Conservation (phyloP, 1,140 invertebrate genomes). For the Nomia melanderi region DNA sequence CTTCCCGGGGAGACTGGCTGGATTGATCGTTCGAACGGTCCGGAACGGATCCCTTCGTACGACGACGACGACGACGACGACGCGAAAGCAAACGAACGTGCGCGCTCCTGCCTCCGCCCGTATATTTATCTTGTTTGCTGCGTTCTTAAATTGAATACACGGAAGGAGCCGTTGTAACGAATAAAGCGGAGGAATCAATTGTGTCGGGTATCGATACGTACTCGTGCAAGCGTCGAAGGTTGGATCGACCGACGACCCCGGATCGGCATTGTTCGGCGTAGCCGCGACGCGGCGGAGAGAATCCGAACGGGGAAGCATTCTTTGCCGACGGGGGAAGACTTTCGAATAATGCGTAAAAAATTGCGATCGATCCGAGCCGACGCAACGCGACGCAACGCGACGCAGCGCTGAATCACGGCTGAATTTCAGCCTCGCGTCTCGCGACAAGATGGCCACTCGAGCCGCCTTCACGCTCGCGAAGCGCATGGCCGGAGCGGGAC, state of each 20-base stretch:
- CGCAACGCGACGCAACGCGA: no score
- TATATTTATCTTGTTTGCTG: neutral
- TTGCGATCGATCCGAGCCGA: slow-evolving; percentile 26
- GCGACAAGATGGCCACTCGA: no score
- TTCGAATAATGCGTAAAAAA: slow-evolving; percentile 26
- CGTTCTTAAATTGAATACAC: neutral
- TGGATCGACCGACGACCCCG: neutral
- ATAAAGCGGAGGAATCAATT: neutral
- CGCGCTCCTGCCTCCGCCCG: no score
- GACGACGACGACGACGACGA: no score
- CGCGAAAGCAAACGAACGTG: neutral
- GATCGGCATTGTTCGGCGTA: neutral
- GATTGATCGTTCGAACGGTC: slow-evolving; percentile 22
- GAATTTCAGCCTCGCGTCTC: slow-evolving; percentile 4
- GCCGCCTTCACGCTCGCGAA: no score
- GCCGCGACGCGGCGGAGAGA: neutral
- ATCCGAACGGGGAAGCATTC: neutral
- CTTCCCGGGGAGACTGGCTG: slow-evolving; percentile 44
- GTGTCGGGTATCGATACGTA: neutral
- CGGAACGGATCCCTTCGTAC: neutral
- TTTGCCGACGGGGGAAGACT: neutral
- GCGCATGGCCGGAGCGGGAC: neutral
- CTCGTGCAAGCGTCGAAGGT: no score
- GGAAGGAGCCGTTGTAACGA: neutral
- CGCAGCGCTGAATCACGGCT: slow-evolving; percentile 41